A percentile compares a stretch with the other conserved stretches of the same genome.
These are phyloP conservation scores for Eristalis tenax DNA, from an alignment of 2,888 invertebrate species.

Conservation along the genomic window DNA sequence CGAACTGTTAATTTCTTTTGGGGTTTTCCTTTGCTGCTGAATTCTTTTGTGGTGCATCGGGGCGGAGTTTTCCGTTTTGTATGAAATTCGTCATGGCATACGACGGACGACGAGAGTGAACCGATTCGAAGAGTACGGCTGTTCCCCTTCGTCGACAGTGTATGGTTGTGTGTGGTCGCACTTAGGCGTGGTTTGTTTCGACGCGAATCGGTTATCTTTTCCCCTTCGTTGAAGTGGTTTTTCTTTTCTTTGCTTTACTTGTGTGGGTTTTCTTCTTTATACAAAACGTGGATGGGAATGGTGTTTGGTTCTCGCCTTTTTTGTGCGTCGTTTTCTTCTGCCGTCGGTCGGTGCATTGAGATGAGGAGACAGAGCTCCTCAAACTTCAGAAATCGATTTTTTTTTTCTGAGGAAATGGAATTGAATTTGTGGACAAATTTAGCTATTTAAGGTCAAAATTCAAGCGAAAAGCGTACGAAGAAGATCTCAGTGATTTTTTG, in stretches of 20 bases:
- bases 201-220: conserved; percentile 66
- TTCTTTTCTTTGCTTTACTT: conserved; percentile 36
- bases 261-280: conserved; percentile 46
- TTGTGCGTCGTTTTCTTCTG: conserved; percentile 24
- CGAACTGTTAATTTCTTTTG: conserved; percentile 54
- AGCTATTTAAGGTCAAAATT: conserved; percentile 69
- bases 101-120: conserved; percentile 18
- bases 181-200: conserved; percentile 60
- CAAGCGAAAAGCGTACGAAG: conserved; percentile 20
- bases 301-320: background rate
- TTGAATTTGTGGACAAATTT: conserved; percentile 53
- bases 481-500: background rate
- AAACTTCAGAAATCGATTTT: conserved; percentile 65
- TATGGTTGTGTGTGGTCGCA: conserved; percentile 35
- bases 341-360: conserved; percentile 51
- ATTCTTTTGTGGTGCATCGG: conserved; percentile 59
- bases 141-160: conserved; percentile 53
- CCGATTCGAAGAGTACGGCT: conserved; percentile 39
- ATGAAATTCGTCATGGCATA: conserved; percentile 17
- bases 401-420: conserved; percentile 46
- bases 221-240: conserved; percentile 50
- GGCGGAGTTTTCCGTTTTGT: conserved; percentile 61
- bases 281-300: conserved; percentile 2
- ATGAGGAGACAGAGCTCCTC: conserved; percentile 46
- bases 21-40: conserved; percentile 37